phyloP scores from a whole-genome alignment of 1,140 invertebrate genomes.

The Holcopasites calliopsidis region DNA sequence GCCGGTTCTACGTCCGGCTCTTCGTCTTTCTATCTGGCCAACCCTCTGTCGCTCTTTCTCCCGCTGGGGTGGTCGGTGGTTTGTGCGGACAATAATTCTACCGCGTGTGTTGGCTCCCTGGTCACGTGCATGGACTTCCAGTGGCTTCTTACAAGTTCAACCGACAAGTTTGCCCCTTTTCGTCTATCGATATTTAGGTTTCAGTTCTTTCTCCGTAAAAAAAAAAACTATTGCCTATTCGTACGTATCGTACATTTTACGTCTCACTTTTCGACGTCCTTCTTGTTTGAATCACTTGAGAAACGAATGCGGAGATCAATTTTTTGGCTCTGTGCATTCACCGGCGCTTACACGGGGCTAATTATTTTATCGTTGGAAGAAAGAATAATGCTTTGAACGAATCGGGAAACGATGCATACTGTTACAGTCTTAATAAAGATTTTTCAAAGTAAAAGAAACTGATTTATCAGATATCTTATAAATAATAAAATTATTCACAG shows the following conservation, averaged over 20 bases:
- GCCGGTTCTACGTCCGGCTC: conserved; percentile 14
- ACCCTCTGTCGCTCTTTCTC: neutral
- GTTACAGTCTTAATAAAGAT: too few relatives aligned
- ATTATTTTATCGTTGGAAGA: too few relatives aligned
- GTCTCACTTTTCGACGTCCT: neutral
- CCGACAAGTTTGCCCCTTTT: conserved; percentile 62
- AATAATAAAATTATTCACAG: too few relatives aligned
- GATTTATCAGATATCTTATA: too few relatives aligned
- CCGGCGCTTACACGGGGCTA: neutral
- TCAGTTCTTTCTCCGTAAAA: conserved; percentile 43
- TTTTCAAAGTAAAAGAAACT: too few relatives aligned
- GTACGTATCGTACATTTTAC: conserved; percentile 26
- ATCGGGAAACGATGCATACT: too few relatives aligned
- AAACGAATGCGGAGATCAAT: neutral
- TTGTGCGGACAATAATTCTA: conserved; percentile 65
- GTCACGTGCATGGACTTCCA: conserved; percentile 66
- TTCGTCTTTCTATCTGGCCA: neutral
- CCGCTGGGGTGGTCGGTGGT: conserved; percentile 13
- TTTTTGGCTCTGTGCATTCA: too few relatives aligned
- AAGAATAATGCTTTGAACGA: too few relatives aligned
- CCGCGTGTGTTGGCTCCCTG: conserved; percentile 55
- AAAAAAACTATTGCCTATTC: conserved; percentile 47
- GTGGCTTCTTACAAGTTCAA: conserved; percentile 65
- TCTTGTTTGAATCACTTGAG: neutral
- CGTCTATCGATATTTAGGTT: conserved; percentile 63